These are phyloP conservation scores for Drosophila paucipuncta DNA, from an alignment of 2,888 invertebrate genomes.

Conservation along the genomic window DNA sequence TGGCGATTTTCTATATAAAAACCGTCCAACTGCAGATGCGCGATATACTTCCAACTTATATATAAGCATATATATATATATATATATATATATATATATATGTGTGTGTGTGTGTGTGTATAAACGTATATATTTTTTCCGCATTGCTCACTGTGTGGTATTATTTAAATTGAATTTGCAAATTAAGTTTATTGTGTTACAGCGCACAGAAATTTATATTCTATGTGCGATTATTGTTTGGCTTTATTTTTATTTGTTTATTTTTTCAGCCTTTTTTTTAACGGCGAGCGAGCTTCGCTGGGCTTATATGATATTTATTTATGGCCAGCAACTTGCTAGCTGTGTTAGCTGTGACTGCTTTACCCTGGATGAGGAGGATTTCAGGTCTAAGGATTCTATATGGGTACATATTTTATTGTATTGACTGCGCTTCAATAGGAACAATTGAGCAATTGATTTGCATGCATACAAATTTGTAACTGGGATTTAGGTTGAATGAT, in stretches of 20 bases:
- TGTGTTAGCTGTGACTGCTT: conserved; percentile 54
- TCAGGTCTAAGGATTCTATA: conserved; percentile 17
- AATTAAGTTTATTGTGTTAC: conserved; percentile 76
- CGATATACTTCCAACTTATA: conserved; percentile 16
- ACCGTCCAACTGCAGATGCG: conserved; percentile 17
- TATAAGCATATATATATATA: background rate
- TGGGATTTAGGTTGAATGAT: conserved; percentile 74
- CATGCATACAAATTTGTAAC: conserved; percentile 73
- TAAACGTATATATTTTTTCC: conserved; percentile 19
- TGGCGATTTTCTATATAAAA: conserved; percentile 24
- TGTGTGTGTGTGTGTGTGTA: background rate
- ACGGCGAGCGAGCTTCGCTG: conserved; percentile 24
- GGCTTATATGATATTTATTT: conserved; percentile 78
- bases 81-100: conserved; percentile 6
- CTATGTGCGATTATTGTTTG: conserved; percentile 67
- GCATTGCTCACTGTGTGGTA: conserved; percentile 47
- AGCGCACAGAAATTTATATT: conserved; percentile 64
- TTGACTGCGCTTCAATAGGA: conserved; percentile 59
- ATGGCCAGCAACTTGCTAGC: conserved; percentile 70
- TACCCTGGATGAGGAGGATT: conserved; percentile 19
- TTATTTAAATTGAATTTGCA: conserved; percentile 79
- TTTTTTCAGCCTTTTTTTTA: conserved; percentile 17
- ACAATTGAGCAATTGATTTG: conserved; percentile 80
- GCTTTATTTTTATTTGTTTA: conserved; percentile 5
- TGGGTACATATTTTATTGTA: conserved; percentile 51